Evolutionary conservation across 1,140 invertebrate species (phyloP), one percentile per base, ranked within the genome.

Genomic region (Drosophila orena): DNA sequence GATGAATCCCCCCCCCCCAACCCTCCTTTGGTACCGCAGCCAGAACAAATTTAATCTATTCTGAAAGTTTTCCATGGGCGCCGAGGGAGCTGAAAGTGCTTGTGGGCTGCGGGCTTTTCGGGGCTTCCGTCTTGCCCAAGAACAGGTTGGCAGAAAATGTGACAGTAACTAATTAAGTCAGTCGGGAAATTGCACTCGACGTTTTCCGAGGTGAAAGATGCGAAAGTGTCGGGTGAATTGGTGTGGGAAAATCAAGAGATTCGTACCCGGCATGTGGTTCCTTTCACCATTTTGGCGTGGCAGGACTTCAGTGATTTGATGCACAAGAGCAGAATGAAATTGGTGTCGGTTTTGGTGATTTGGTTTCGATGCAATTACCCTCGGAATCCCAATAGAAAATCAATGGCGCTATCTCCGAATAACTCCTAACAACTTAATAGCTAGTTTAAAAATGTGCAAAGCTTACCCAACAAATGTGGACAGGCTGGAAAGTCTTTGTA

Each of bases 31-130:
- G 11, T 3, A 37, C 56, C 56, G 43, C 43, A 58, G 30, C 56
- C 43, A 46, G 53, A 76, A 68, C 66, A 47, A 81, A 81, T 81
- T 81, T 81, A 81, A 81, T 76, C 77, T 59, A 76, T 76, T 66
- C 75, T 70, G 74, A 77, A 77, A 77, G 73, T 77, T 77, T 77
- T 70, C 62, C 57, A 77, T 77, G 65, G 49, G 55, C 56, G 56
- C 73, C 75, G 35, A 57, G 74, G 73, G 74, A 77, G 40, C 64
- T 60, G 74, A 46, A 59, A 59, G 55, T 77, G 49, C 30, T 58
- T 35, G 62, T 37, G 54, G 53, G 37, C 15, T 54, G 34, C 17
- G 46, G 17, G 34, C 17, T 46, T 74, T 56, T 49, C 54, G 40
- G 37, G 34, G n/a, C 34, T 53, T 44, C 34, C 50, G 65, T 70